These are phyloP conservation scores for Myzus persicae DNA, from an alignment of 1,140 invertebrate genomes.

Conservation along the genomic window DNA sequence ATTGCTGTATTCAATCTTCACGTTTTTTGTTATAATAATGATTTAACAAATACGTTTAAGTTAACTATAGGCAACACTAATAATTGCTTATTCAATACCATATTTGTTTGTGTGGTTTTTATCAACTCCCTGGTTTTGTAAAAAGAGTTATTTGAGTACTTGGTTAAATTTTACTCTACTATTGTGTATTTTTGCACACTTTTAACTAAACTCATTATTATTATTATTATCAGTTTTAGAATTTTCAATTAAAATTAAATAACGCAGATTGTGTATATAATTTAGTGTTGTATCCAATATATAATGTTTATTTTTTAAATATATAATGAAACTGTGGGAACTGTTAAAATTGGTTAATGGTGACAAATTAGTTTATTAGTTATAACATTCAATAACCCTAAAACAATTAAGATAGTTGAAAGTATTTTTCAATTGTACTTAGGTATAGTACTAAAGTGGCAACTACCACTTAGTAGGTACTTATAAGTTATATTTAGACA, in stretches of 20 bases:
- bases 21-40: not conserved
- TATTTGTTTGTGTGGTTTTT: not conserved
- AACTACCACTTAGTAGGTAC: not conserved
- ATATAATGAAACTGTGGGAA: not conserved
- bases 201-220: not conserved
- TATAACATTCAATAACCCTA: not conserved
- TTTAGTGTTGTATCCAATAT: not conserved
- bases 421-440: not conserved
- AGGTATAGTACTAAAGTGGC: not conserved
- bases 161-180: not conserved
- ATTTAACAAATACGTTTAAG: not conserved
- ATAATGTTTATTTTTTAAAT: not conserved
- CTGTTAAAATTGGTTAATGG: not conserved
- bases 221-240: not conserved
- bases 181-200: not conserved
- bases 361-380: not conserved
- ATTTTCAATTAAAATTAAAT: not conserved
- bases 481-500: not conserved
- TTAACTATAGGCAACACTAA: not conserved
- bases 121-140: not conserved
- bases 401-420: not conserved
- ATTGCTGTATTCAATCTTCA: not conserved
- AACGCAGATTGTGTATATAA: not conserved
- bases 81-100: not conserved
- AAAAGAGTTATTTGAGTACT: not conserved